Base-by-base conservation (phyloP, 2,888 invertebrate genomes). In the Athalia circularis region DNA sequence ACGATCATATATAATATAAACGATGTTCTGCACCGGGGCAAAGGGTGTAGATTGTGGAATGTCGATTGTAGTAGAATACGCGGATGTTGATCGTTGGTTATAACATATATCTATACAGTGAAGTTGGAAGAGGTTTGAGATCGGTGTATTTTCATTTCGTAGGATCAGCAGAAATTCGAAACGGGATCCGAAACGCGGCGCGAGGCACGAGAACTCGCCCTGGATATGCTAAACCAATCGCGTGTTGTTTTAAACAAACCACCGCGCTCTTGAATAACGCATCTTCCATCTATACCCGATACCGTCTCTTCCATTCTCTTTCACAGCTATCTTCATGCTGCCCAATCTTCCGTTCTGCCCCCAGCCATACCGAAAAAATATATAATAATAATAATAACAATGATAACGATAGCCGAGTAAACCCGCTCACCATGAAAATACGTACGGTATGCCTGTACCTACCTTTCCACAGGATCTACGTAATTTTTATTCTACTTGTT, bases 121-220 rank as follows among this genome's bases (percentile, higher is more conserved):
- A 29, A 29, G 29, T 29, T 29, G 29, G 29, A 29, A 29, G 29
- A 2, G 29, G 29, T 29, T 29, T 29, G 29, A 29, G 29, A 29
- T 29, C 43, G 79, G 75, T 79, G 80, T 80, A 83, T 84, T 83
- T 84, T 83, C 81, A 80, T 84, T 84, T 62, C 77, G 81, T 77
- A 29, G 79, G 79, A 84, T 84, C 84, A 81, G 82, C 80, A 80
- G 75, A 82, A 80, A 80, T 84, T 83, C 77, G 77, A 50, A 75
- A 11, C 64, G 75, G 76, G 48, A 29, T 79, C 50, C 68, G 75
- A 77, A 29, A 29, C 29, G 29, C 29, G 29, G 29, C 29, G 29
- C 29, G 29, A 29, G 29, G 29, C 29, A 29, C 29, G 29, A 29
- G 29, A 29, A 29, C 29, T 29, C 65, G 57, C 57, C 59, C 79